These are phyloP conservation scores for Vireo griseus DNA, from an alignment of 2,797 vertebrate genomes.

Conservation along the genomic window DNA sequence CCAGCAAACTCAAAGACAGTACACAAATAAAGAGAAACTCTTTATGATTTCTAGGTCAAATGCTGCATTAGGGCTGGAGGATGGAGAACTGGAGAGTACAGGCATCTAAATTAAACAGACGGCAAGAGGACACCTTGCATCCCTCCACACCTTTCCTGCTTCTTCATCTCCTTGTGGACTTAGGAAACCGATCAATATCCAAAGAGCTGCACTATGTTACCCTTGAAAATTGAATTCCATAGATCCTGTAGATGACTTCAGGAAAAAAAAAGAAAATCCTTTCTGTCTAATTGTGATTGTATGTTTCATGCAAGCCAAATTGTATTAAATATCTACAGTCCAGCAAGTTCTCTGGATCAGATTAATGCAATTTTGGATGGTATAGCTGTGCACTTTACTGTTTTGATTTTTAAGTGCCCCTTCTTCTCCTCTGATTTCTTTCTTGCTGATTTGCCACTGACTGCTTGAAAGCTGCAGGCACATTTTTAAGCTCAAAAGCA, in stretches of 20 bases:
- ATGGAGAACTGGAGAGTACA: slow-evolving; percentile 70
- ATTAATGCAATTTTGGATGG: slow-evolving; percentile 73
- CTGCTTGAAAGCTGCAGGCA: slow-evolving; percentile 58
- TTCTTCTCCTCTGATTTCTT: slow-evolving; percentile 39
- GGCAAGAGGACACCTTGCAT: background rate
- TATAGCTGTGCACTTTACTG: slow-evolving; percentile 74
- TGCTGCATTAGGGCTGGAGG: slow-evolving; percentile 61
- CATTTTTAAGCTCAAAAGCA: slow-evolving; percentile 43
- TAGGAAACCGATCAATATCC: slow-evolving; percentile 67
- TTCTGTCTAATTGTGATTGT: slow-evolving; percentile 74
- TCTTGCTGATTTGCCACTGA: slow-evolving; percentile 60
- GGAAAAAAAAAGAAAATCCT: slow-evolving; percentile 61
- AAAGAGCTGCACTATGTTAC: slow-evolving; percentile 77
- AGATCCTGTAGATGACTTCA: slow-evolving; percentile 66
- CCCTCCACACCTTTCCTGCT: background rate
- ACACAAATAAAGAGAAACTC: slow-evolving; percentile 86
- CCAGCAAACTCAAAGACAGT: slow-evolving; percentile 69
- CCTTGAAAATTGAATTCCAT: slow-evolving; percentile 55
- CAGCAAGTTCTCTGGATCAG: slow-evolving; percentile 66
- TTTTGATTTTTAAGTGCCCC: slow-evolving; percentile 56
- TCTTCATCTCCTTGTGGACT: slow-evolving; percentile 51
- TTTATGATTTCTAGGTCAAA: slow-evolving; percentile 80
- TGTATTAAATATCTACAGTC: slow-evolving; percentile 72
- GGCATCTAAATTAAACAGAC: slow-evolving; percentile 63
- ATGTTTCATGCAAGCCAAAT: slow-evolving; percentile 75